A percentile compares a stretch with the other conserved stretches of the same genome.
Conservation (phyloP, 2,797 vertebrate genomes). For the Neoniphon sammara region DNA sequence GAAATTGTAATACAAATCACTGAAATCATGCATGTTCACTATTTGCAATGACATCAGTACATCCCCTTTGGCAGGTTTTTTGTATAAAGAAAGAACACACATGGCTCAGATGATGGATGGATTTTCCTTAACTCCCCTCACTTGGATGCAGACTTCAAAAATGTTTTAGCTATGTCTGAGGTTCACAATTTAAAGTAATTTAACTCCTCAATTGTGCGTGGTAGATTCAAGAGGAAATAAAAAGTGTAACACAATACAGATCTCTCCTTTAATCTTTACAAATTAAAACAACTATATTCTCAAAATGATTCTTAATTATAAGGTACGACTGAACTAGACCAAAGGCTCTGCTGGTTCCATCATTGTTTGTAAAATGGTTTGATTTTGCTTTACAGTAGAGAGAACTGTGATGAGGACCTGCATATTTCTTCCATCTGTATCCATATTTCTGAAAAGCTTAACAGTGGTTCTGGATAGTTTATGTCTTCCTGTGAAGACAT, state of each 20-base stretch:
- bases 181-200: constrained; percentile 34
- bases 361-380: background rate
- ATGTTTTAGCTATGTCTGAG: constrained; percentile 13
- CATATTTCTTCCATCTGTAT: constrained; percentile 41
- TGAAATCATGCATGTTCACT: background rate
- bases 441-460: constrained; percentile 52
- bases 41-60: background rate
- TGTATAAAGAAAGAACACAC: constrained; percentile 53
- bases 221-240: constrained; percentile 18
- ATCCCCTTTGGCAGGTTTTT: background rate
- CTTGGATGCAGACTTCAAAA: constrained; percentile 16
- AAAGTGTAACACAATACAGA: background rate
- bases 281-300: background rate
- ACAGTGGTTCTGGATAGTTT: constrained; percentile 68
- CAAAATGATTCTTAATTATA: background rate
- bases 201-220: constrained; percentile 5
- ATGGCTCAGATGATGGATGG: constrained; percentile 50
- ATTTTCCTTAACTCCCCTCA: constrained; percentile 6
- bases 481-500: constrained; percentile 81
- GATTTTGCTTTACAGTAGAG: background rate
- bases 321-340: background rate
- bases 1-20: background rate
- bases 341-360: background rate
- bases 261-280: background rate
- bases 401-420: constrained; percentile 35